These are phyloP conservation scores for Cyprinodon variegatus DNA, from an alignment of 2,113 vertebrate genomes.

Conservation along the genomic window DNA sequence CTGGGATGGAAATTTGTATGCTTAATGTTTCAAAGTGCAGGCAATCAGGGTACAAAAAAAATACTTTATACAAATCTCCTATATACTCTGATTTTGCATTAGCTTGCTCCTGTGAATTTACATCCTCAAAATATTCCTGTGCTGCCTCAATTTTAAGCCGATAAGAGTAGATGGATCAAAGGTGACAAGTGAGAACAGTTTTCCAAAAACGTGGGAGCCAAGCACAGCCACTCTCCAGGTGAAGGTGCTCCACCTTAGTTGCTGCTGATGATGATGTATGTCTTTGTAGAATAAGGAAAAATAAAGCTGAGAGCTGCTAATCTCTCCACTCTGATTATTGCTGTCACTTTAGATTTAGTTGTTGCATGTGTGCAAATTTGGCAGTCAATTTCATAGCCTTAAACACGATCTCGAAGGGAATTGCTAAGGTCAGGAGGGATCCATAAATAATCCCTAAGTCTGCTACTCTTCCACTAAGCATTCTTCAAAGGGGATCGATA, in stretches of 20 bases:
- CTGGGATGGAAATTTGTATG: slow-evolving; percentile 8
- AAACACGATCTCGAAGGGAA: slow-evolving; percentile 69
- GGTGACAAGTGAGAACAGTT: slow-evolving; percentile 46
- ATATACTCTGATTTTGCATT: slow-evolving; percentile 13
- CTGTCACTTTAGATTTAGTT: slow-evolving; percentile 69
- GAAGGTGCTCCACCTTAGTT: slow-evolving; percentile 28
- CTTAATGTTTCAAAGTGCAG: neutral
- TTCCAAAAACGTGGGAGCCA: slow-evolving; percentile 9
- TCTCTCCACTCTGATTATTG: slow-evolving; percentile 58
- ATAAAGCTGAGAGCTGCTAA: slow-evolving; percentile 52
- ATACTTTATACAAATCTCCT: neutral
- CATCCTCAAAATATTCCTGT: slow-evolving; percentile 20
- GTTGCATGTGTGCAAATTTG: slow-evolving; percentile 57
- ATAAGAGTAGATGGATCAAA: slow-evolving; percentile 46
- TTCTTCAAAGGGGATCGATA: slow-evolving; percentile 77
- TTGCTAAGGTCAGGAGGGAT: slow-evolving; percentile 68
- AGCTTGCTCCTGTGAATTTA: neutral
- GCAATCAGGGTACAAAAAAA: slow-evolving; percentile 15
- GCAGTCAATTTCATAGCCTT: slow-evolving; percentile 68
- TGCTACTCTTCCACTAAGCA: slow-evolving; percentile 67
- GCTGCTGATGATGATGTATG: slow-evolving; percentile 56
- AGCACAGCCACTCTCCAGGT: slow-evolving; percentile 30
- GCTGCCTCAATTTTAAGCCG: slow-evolving; percentile 29
- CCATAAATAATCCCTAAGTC: slow-evolving; percentile 76
- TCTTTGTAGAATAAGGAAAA: slow-evolving; percentile 38